Evolutionary conservation across 2,797 vertebrate genomes (phyloP).

Genomic region (Fistularia commersonii): DNA sequence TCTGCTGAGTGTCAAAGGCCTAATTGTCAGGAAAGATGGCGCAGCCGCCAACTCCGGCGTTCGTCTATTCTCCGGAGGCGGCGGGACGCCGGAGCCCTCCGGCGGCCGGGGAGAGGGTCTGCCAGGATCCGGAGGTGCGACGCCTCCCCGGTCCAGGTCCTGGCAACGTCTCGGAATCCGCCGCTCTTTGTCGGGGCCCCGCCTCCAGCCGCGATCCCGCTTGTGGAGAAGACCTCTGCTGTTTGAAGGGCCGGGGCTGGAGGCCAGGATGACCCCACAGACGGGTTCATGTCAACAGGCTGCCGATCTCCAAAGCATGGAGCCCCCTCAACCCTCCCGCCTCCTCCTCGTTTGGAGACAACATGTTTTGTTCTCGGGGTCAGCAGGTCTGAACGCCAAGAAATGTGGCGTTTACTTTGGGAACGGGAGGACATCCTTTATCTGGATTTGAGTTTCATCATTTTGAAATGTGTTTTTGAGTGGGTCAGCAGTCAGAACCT

Average conservation of each 20-base stretch:
- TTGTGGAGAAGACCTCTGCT: conserved; percentile 17
- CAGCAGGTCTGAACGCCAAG: no score
- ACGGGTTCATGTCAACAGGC: conserved; percentile 37
- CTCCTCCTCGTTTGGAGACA: no score
- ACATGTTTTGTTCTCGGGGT: no score
- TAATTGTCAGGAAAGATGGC: conserved; percentile 47
- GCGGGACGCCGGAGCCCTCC: conserved; percentile 46
- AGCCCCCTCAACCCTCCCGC: no score
- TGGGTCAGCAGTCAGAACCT: no score
- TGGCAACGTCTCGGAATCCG: conserved; percentile 19
- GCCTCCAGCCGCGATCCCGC: conserved; percentile 36
- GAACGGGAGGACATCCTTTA: no score
- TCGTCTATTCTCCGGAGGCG: conserved; percentile 35
- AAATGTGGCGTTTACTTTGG: no score
- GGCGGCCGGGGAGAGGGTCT: conserved; percentile 40
- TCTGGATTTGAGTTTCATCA: no score
- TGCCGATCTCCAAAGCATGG: no score
- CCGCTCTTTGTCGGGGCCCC: conserved; percentile 33
- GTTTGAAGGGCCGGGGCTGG: conserved; percentile 19
- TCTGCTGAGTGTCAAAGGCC: conserved; percentile 56
- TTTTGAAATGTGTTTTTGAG: no score
- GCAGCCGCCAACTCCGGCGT: conserved; percentile 38
- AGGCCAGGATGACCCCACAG: conserved; percentile 24
- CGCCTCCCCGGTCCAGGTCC: conserved; percentile 20
- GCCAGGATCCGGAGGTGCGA: conserved; percentile 52